Percentiles rank a stretch among this genome's conserved stretches.
Conservation (phyloP, 2,113 vertebrate species). For the Onychostoma macrolepis region DNA sequence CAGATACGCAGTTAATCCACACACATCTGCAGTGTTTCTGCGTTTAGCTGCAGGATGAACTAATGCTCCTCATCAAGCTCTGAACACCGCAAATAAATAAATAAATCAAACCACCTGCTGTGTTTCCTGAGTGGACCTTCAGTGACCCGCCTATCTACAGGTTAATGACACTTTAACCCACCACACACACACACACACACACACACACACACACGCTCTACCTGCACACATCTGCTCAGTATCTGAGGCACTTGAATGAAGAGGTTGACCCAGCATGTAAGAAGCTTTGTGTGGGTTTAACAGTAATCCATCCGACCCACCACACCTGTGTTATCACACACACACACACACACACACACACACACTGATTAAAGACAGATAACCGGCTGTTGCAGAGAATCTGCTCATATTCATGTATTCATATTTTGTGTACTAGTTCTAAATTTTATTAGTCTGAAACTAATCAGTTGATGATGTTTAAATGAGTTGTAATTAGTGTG, state of each 20-base stretch:
- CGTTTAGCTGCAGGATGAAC: constrained; percentile 58
- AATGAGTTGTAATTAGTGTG: neutral
- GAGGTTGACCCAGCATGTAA: constrained; percentile 67
- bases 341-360: constrained; percentile 22
- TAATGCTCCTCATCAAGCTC: neutral
- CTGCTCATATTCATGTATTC: constrained; percentile 59
- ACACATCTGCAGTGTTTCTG: neutral
- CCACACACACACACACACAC: constrained; percentile 35
- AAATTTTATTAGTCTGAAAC: neutral
- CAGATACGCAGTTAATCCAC: neutral
- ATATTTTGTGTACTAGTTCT: constrained; percentile 57
- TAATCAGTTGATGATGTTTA: neutral
- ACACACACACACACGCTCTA: constrained; percentile 61
- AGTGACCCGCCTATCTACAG: neutral
- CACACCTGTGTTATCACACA: constrained; percentile 68
- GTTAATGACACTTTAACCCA: neutral
- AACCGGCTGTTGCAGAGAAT: constrained; percentile 51
- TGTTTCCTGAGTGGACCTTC: neutral
- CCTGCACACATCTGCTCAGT: constrained; percentile 75
- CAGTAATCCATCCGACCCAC: constrained; percentile 73
- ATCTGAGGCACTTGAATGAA: constrained; percentile 65
- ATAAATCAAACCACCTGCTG: constrained; percentile 14
- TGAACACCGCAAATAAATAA: neutral
- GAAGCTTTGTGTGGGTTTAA: constrained; percentile 77
- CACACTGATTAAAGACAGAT: constrained; percentile 20